Conservation (phyloP, 2,888 invertebrate genomes). For the Tachina grossa region DNA sequence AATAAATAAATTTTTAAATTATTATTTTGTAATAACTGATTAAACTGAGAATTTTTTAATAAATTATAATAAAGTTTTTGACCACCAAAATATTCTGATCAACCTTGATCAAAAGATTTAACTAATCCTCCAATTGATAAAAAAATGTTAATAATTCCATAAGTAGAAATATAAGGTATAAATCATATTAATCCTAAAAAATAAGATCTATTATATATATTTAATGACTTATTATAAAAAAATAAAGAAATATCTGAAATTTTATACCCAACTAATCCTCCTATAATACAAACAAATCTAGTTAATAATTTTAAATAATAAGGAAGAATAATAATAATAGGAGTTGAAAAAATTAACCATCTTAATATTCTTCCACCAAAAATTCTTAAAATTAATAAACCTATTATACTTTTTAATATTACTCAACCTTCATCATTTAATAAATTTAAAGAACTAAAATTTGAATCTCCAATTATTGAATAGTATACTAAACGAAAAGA, state of each 20-base stretch:
- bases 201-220: constrained; percentile 83
- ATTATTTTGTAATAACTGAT: constrained; percentile 30
- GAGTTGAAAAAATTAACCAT: constrained; percentile 83
- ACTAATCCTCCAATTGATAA: constrained; percentile 79
- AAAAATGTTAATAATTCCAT: constrained; percentile 75
- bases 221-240: constrained; percentile 83
- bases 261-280: constrained; percentile 82
- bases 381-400: constrained; percentile 85
- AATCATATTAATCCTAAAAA: constrained; percentile 64
- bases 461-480: constrained; percentile 84
- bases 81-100: constrained; percentile 83
- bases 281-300: constrained; percentile 83
- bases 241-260: constrained; percentile 83
- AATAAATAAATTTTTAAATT: constrained; percentile 46
- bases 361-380: constrained; percentile 84
- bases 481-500: constrained; percentile 85
- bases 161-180: constrained; percentile 64
- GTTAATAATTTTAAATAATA: constrained; percentile 84
- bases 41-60: constrained; percentile 11
- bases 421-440: constrained; percentile 84
- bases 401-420: constrained; percentile 84
- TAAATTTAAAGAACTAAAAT: constrained; percentile 83
- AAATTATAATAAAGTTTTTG: constrained; percentile 79
- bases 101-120: constrained; percentile 83
- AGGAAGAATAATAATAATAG: constrained; percentile 84